These are phyloP conservation scores for Branchipolynoe longqiensis DNA, from an alignment of 2,888 invertebrate genomes.

Conservation along the genomic window DNA sequence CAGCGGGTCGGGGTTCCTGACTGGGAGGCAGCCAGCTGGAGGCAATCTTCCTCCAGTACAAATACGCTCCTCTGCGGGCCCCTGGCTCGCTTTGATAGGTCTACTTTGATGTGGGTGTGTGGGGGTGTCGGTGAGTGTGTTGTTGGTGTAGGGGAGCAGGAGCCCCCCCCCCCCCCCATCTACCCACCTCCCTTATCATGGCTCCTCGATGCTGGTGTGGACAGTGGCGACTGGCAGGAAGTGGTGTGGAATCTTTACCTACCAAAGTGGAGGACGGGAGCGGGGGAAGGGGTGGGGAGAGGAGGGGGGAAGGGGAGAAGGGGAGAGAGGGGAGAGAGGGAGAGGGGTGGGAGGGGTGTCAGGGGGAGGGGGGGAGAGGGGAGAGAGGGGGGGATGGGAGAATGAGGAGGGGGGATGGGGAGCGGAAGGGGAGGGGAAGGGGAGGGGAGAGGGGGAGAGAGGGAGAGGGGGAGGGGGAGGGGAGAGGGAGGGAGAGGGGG, in stretches of 20 bases:
- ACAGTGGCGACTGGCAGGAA: not conserved
- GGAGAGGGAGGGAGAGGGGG: too few relatives aligned
- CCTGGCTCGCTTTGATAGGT: not conserved
- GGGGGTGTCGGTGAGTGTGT: too few relatives aligned
- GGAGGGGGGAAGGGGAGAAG: not conserved
- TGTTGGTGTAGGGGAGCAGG: too few relatives aligned
- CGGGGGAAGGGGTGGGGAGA: not conserved
- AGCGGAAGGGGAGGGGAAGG: too few relatives aligned
- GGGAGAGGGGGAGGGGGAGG: too few relatives aligned
- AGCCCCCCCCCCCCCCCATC: too few relatives aligned
- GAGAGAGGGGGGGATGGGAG: too few relatives aligned
- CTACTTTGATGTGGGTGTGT: not conserved
- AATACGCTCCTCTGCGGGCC: not conserved
- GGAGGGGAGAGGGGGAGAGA: too few relatives aligned
- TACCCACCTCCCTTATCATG: too few relatives aligned
- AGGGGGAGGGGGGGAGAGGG: too few relatives aligned
- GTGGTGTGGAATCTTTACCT: not conserved
- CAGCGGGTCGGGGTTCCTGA: not conserved
- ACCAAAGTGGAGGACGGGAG: not conserved
- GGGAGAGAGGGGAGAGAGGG: not conserved
- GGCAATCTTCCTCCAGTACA: slow-evolving; percentile 13
- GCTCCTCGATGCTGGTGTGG: not conserved
- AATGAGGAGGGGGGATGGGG: not conserved
- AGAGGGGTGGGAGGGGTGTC: too few relatives aligned
- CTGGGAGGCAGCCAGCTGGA: not conserved